A percentile compares a stretch with the other conserved stretches of the same genome.
These are phyloP conservation scores for Protobothrops mucrosquamatus DNA, from an alignment of 2,113 vertebrate species.

Conservation along the genomic window DNA sequence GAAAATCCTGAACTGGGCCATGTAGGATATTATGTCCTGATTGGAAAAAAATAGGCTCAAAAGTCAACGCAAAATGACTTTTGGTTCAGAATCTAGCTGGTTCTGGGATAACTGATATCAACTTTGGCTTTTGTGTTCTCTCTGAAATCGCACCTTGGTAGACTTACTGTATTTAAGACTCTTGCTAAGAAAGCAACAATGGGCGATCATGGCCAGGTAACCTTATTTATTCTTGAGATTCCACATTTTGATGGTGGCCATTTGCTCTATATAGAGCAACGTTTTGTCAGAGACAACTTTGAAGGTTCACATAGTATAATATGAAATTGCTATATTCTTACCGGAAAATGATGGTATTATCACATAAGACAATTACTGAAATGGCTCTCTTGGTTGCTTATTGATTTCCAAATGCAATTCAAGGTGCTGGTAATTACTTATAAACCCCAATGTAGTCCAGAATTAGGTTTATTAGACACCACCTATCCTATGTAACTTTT, in stretches of 20 bases:
- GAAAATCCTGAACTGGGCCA: not conserved
- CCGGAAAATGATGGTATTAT: not conserved
- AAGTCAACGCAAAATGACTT: not conserved
- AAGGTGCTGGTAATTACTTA: not conserved
- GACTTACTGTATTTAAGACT: not conserved
- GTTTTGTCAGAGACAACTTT: not conserved
- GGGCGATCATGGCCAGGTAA: too few relatives aligned
- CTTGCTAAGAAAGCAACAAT: not conserved
- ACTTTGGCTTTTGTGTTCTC: not conserved
- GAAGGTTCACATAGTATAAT: not conserved
- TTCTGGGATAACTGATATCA: not conserved
- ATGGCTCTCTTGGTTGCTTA: not conserved
- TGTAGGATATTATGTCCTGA: not conserved
- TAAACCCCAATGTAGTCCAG: not conserved
- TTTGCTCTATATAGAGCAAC: not conserved
- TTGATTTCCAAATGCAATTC: not conserved
- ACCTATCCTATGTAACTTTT: not conserved
- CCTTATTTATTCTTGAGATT: not conserved
- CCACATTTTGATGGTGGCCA: not conserved
- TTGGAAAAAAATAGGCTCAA: not conserved
- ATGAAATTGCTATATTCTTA: not conserved
- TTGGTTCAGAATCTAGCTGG: not conserved
- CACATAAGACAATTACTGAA: not conserved
- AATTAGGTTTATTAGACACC: not conserved
- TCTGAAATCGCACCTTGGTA: not conserved